Percentiles rank a stretch among this genome's conserved stretches.
These are phyloP conservation scores for Fragum sueziense DNA, from an alignment of 2,888 invertebrate genomes.

Conservation along the genomic window DNA sequence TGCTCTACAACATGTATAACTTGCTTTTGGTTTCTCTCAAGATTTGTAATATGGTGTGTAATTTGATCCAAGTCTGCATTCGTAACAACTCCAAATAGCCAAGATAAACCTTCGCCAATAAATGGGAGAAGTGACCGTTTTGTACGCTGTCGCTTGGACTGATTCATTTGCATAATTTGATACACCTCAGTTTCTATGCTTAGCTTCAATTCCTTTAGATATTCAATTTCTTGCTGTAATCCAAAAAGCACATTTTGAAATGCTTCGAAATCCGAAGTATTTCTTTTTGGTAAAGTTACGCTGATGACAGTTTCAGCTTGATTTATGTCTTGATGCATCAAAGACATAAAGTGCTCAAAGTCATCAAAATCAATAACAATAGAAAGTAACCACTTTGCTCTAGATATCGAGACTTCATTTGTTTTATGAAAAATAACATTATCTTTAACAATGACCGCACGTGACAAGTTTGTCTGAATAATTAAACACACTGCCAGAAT, in stretches of 20 bases:
- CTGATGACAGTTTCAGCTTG: neutral
- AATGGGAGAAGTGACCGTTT: neutral
- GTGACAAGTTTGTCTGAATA: too few species aligned
- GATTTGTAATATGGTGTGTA: neutral
- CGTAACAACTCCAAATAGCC: neutral
- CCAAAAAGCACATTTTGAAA: neutral
- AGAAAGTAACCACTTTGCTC: neutral
- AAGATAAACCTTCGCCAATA: neutral
- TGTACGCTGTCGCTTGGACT: neutral
- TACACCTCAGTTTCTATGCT: too few species aligned
- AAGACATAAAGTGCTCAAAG: neutral
- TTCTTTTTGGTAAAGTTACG: too few species aligned
- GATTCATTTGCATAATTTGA: neutral
- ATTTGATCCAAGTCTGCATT: neutral
- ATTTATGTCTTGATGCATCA: neutral
- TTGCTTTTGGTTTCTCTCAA: neutral
- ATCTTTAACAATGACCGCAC: too few species aligned
- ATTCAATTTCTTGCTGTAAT: neutral
- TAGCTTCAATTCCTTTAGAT: neutral
- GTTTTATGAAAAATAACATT: neutral
- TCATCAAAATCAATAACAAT: neutral
- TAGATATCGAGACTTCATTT: conserved; percentile 1
- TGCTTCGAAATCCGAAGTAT: too few species aligned
- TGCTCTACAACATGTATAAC: conserved; percentile 5
- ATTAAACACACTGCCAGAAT: neutral